Conservation (phyloP, 2,113 vertebrate genomes). For the Cariama cristata region DNA sequence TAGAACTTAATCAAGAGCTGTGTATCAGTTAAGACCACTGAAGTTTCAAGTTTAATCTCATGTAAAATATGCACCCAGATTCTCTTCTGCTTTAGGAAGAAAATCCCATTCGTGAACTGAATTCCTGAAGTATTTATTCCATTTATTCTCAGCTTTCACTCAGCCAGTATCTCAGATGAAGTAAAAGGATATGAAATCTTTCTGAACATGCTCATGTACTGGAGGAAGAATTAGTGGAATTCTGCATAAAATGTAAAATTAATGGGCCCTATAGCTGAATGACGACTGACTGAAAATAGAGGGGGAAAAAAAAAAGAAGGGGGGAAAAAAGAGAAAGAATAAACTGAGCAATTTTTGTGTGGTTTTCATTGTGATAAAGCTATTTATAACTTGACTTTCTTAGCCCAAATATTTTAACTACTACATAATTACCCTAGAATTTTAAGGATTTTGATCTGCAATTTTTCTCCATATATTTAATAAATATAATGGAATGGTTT, state of each 20-base stretch:
- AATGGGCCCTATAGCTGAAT: background rate
- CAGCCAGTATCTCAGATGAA: background rate
- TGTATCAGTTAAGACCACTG: background rate
- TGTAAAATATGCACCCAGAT: background rate
- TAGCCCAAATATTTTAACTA: background rate
- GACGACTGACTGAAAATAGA: background rate
- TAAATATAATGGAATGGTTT: background rate
- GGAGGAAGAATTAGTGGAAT: background rate
- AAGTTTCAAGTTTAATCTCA: background rate
- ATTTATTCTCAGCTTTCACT: background rate
- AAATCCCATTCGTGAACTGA: background rate
- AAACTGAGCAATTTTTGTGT: background rate
- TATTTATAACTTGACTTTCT: background rate
- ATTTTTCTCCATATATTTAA: background rate
- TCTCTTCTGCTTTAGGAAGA: background rate
- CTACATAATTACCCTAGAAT: background rate
- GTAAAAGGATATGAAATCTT: background rate
- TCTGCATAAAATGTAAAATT: background rate
- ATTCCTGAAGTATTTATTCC: background rate
- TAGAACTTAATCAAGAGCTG: background rate
- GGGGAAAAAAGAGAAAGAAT: background rate
- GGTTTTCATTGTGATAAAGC: background rate
- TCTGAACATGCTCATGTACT: background rate
- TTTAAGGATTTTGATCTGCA: background rate
- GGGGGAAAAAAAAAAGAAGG: accelerated